phyloP scores from a whole-genome alignment of 2,888 invertebrate species.

The Megaustenia siamemsis region DNA sequence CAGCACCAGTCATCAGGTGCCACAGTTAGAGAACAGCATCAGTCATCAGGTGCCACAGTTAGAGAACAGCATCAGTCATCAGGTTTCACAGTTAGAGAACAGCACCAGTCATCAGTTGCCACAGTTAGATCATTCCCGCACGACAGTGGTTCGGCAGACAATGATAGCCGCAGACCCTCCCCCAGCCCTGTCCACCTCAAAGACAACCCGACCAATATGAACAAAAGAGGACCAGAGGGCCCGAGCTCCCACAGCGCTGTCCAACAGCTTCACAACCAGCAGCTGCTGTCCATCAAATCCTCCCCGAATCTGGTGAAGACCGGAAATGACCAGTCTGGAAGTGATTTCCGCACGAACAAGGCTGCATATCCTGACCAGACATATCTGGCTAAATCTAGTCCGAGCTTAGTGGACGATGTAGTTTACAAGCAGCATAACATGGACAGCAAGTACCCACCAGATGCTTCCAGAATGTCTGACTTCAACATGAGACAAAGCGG shows the following conservation, averaged over 20 bases:
- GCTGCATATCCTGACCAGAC: not conserved
- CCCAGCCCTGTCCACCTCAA: not conserved
- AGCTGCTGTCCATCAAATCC: constrained; percentile 67
- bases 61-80: constrained; percentile 15
- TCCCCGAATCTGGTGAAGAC: constrained; percentile 66
- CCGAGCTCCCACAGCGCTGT: not conserved
- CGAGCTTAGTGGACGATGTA: constrained; percentile 55
- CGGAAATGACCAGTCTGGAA: constrained; percentile 53
- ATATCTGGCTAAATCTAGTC: constrained; percentile 57
- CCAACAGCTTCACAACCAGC: constrained; percentile 43
- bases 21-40: not conserved
- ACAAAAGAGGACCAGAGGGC: constrained; percentile 41
- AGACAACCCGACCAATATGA: constrained; percentile 24
- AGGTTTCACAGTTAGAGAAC: not conserved
- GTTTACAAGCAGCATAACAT: not conserved
- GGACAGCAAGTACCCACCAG: not conserved
- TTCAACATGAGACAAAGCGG: constrained; percentile 8
- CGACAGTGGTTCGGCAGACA: not conserved
- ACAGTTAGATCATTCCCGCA: not conserved
- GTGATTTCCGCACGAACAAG: not conserved
- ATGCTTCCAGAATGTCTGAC: not conserved
- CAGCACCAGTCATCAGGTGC: not conserved
- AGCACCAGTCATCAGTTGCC: constrained; percentile 1
- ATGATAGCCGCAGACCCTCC: not conserved
- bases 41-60: not conserved